These are phyloP conservation scores for Cuniculus paca DNA, from an alignment of 2,797 vertebrate species.

Conservation along the genomic window DNA sequence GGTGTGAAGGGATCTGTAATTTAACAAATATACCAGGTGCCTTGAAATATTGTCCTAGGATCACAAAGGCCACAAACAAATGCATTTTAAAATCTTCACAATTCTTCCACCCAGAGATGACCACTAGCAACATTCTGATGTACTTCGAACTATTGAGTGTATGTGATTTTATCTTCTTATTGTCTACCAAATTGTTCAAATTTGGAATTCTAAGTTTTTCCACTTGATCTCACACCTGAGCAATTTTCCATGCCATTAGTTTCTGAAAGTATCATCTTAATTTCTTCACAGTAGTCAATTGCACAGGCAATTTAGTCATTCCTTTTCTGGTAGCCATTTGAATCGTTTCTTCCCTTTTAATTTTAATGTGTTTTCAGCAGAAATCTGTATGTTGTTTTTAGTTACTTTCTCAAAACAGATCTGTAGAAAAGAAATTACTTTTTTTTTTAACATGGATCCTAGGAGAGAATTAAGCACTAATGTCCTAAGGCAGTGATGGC, in stretches of 20 bases:
- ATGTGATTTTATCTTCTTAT: conserved; percentile 16
- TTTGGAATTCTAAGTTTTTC: not conserved
- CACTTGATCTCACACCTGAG: not conserved
- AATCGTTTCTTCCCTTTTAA: not conserved
- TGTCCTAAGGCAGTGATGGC: not conserved
- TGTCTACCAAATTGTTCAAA: not conserved
- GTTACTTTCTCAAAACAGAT: conserved; percentile 3
- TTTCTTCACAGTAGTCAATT: not conserved
- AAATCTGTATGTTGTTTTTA: conserved; percentile 50
- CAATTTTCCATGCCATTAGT: not conserved
- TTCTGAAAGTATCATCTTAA: not conserved
- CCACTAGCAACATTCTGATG: not conserved
- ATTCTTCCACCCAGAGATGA: not conserved
- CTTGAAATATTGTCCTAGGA: not conserved
- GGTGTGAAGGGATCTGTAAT: not conserved
- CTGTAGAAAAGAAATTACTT: conserved; percentile 29
- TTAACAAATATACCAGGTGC: not conserved
- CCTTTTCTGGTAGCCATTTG: not conserved
- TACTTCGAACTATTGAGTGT: not conserved
- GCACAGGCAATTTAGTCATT: not conserved
- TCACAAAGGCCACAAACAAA: not conserved
- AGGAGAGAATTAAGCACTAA: not conserved
- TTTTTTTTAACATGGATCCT: not conserved
- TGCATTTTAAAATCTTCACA: not conserved
- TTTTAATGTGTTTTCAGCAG: not conserved